Conservation (phyloP, 2,113 vertebrate species). For the Drymodes brunneopygia region DNA sequence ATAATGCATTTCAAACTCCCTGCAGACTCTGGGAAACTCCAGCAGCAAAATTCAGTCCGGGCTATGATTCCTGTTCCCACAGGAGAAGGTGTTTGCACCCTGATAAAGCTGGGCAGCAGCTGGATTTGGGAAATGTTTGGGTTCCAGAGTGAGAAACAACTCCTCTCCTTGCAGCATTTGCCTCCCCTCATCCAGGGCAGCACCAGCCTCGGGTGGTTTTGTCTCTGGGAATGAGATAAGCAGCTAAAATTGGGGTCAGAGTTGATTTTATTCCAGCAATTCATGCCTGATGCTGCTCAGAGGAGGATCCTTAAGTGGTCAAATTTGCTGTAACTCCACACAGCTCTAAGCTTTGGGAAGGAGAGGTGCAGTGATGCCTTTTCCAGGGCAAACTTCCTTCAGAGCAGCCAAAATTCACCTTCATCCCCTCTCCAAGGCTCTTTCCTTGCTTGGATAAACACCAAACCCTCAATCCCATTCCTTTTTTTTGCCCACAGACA, state of each 20-base stretch:
- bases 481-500: no score
- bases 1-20: neutral
- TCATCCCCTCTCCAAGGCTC: neutral
- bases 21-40: neutral
- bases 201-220: neutral
- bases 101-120: neutral
- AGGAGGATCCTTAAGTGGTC: neutral
- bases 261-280: neutral
- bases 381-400: neutral
- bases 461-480: no score
- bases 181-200: neutral
- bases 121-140: neutral
- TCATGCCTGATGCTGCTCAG: rapidly evolving
- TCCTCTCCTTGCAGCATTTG: neutral
- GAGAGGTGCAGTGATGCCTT: neutral
- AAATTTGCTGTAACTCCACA: rapidly evolving
- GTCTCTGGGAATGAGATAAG: neutral
- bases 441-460: no score
- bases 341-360: neutral
- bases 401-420: neutral
- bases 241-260: neutral
- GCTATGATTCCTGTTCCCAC: neutral
- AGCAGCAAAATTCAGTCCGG: neutral
- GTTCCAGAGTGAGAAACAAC: neutral
- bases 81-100: neutral